These are phyloP conservation scores for Exaiptasia diaphana DNA, from an alignment of 64 coral and sea anemone genomes.

Conservation along the genomic window DNA sequence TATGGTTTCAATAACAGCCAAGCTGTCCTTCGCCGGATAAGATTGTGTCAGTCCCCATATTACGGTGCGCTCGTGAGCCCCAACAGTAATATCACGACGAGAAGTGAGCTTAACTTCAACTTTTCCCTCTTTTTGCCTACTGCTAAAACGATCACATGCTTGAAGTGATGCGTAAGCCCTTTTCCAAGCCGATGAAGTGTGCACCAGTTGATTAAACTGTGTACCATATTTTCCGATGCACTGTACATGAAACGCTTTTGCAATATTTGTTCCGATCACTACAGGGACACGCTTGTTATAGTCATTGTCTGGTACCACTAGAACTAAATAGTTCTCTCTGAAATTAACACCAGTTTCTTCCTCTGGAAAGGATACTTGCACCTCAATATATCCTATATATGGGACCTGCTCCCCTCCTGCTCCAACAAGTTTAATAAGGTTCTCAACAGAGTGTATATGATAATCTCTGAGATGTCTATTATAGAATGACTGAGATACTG, in stretches of 20 bases:
- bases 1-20: slow-evolving; percentile 25
- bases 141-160: slow-evolving; percentile 12
- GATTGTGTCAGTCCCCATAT: slow-evolving; percentile 24
- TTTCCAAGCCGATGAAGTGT: slow-evolving; percentile 34
- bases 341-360: slow-evolving; percentile 21
- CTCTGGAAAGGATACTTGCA: slow-evolving; percentile 28
- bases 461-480: slow-evolving; percentile 19
- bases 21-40: not conserved
- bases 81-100: not conserved
- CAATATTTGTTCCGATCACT: slow-evolving; percentile 48
- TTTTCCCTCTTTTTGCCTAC: not conserved
- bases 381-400: slow-evolving; percentile 43
- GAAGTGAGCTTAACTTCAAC: slow-evolving; percentile 9
- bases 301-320: slow-evolving; percentile 54
- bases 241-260: slow-evolving; percentile 16
- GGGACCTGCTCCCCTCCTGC: slow-evolving; percentile 38
- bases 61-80: slow-evolving; percentile 9
- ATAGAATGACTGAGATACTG: slow-evolving; percentile 46
- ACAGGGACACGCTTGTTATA: slow-evolving; percentile 19
- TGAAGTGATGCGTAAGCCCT: slow-evolving; percentile 46
- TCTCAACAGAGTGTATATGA: slow-evolving; percentile 29
- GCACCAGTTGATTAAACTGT: slow-evolving; percentile 31
- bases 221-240: slow-evolving; percentile 5
- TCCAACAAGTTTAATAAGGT: slow-evolving; percentile 27
- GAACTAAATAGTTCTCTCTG: not conserved